Evolutionary conservation across 2,888 invertebrate species (phyloP).

Genomic region (Entomobrya multifasciata): DNA sequence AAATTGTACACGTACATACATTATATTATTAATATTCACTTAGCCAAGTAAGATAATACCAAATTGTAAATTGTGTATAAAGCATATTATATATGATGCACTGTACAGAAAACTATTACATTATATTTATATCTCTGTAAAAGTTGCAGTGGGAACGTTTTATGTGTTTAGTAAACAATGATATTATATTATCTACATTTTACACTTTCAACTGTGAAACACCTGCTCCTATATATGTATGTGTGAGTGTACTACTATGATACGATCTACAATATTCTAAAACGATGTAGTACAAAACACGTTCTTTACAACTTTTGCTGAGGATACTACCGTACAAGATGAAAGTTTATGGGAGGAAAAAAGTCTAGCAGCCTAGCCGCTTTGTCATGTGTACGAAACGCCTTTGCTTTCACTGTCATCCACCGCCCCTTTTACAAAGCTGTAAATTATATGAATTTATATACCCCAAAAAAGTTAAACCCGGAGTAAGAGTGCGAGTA

Average conservation of each 20-base stretch:
- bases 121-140: not conserved
- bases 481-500: no score
- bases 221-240: conserved; percentile 51
- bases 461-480: not conserved
- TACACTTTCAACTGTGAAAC: no score
- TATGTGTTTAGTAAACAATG: conserved; percentile 19
- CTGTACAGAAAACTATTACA: not conserved
- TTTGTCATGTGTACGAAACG: conserved; percentile 18
- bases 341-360: conserved; percentile 19
- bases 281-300: conserved; percentile 21
- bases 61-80: not conserved
- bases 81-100: not conserved
- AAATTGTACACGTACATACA: not conserved
- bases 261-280: no score
- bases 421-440: conserved; percentile 27
- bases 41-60: no score
- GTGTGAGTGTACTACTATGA: no score
- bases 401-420: conserved; percentile 35
- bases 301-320: not conserved
- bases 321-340: not conserved
- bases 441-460: conserved; percentile 25
- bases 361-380: not conserved
- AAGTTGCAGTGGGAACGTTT: conserved; percentile 36
- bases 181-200: conserved; percentile 6
- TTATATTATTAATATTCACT: no score